Evolutionary conservation across 2,888 invertebrate genomes (phyloP).

Genomic region (Drosophila meridionalis): DNA sequence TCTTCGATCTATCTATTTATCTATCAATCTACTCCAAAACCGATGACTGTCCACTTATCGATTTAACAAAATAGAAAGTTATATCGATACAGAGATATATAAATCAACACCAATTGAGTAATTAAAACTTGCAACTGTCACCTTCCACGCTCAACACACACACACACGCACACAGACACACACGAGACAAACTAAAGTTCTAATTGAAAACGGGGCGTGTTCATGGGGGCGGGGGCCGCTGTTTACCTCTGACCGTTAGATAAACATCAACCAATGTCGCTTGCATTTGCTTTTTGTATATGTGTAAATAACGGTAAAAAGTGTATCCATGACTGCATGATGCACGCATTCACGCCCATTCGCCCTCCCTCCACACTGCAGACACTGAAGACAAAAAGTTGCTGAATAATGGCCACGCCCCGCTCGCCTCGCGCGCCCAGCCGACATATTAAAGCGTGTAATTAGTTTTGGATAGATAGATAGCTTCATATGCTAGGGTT

Average conservation of each 20-base stretch:
- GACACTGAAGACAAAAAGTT: slow-evolving; percentile 32
- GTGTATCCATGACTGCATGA: slow-evolving; percentile 71
- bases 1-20: neutral
- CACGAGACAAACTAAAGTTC: slow-evolving; percentile 42
- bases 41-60: slow-evolving; percentile 36
- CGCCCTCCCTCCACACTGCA: neutral
- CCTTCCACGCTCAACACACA: slow-evolving; percentile 24
- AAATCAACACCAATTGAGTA: slow-evolving; percentile 58
- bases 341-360: slow-evolving; percentile 57
- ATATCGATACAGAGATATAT: slow-evolving; percentile 45
- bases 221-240: slow-evolving; percentile 13
- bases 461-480: slow-evolving; percentile 69
- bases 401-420: slow-evolving; percentile 75
- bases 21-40: neutral
- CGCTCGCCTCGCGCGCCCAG: slow-evolving; percentile 55
- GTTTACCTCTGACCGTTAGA: slow-evolving; percentile 65
- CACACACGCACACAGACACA: slow-evolving; percentile 4
- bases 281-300: slow-evolving; percentile 31
- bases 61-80: slow-evolving; percentile 54
- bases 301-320: slow-evolving; percentile 56
- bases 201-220: slow-evolving; percentile 54
- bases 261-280: slow-evolving; percentile 47
- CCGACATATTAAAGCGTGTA: slow-evolving; percentile 73
- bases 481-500: slow-evolving; percentile 20
- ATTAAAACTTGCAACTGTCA: slow-evolving; percentile 58